Conservation (phyloP, 2,113 vertebrate genomes). For the Galemys pyrenaicus region DNA sequence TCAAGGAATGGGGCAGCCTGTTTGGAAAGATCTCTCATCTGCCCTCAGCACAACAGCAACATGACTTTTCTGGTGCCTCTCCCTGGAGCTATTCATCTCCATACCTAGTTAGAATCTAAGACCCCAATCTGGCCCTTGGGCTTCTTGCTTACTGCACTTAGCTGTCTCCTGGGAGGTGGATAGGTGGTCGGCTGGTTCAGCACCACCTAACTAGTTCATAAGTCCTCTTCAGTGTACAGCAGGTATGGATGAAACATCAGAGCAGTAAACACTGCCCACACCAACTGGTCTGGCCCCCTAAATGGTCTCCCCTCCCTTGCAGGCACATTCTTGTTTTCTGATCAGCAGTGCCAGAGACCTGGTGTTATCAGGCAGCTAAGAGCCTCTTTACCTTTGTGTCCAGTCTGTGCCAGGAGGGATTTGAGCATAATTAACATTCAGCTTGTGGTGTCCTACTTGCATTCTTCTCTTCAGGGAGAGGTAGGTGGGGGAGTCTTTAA, state of each 20-base stretch:
- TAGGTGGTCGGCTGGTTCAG: background rate
- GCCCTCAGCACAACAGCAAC: background rate
- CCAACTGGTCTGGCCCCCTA: background rate
- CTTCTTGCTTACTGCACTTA: background rate
- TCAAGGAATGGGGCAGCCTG: background rate
- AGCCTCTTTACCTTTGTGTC: background rate
- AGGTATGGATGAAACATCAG: background rate
- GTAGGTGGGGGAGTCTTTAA: background rate
- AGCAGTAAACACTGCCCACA: background rate
- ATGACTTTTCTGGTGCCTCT: background rate
- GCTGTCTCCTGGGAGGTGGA: background rate
- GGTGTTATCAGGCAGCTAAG: conserved; percentile 19
- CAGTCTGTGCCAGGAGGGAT: background rate
- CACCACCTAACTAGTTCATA: background rate
- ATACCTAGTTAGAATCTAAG: background rate
- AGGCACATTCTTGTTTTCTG: background rate
- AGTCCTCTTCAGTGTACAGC: background rate
- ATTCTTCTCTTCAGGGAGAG: background rate
- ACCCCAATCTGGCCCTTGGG: background rate
- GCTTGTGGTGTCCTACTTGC: background rate
- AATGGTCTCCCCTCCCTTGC: background rate
- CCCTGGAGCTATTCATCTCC: conserved; percentile 9
- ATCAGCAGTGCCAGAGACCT: conserved; percentile 23
- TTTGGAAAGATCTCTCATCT: background rate
- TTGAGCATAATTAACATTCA: conserved; percentile 37